Conservation (phyloP, 2,888 invertebrate genomes). For the Serrognathus titanus region DNA sequence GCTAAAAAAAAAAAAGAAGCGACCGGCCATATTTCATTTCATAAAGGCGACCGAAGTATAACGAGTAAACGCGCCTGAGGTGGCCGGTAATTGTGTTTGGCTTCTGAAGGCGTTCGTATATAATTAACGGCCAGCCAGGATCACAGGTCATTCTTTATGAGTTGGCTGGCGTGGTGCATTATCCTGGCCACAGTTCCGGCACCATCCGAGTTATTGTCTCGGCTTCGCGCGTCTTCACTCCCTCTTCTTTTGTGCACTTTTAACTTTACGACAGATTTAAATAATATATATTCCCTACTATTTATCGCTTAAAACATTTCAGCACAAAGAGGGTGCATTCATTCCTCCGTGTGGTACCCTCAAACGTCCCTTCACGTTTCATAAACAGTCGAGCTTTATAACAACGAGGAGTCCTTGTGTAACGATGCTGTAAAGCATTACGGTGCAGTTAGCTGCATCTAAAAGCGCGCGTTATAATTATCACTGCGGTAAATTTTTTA, state of each 20-base stretch:
- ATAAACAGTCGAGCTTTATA: too few relatives aligned
- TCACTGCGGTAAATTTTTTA: too few relatives aligned
- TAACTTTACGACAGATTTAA: not conserved
- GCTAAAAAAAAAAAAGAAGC: too few relatives aligned
- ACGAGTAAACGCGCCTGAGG: constrained; percentile 7
- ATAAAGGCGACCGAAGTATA: not conserved
- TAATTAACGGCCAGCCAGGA: constrained; percentile 35
- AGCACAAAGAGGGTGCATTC: not conserved
- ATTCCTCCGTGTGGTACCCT: too few relatives aligned
- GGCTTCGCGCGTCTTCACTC: not conserved
- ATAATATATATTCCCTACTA: not conserved
- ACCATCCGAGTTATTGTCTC: constrained; percentile 14
- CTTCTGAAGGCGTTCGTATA: constrained; percentile 37
- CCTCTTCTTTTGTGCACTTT: not conserved
- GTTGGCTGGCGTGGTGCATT: constrained; percentile 25
- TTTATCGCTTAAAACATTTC: not conserved
- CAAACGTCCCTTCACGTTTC: too few relatives aligned
- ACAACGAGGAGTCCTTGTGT: too few relatives aligned
- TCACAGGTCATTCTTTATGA: constrained; percentile 34
- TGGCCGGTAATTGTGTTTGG: constrained; percentile 36
- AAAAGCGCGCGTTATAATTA: too few relatives aligned
- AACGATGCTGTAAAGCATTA: too few relatives aligned
- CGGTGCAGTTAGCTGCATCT: too few relatives aligned
- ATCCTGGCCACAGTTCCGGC: constrained; percentile 29
- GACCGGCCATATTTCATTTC: not conserved